Conservation (phyloP, 2,888 invertebrate genomes). For the Amblyjoppa proteus region DNA sequence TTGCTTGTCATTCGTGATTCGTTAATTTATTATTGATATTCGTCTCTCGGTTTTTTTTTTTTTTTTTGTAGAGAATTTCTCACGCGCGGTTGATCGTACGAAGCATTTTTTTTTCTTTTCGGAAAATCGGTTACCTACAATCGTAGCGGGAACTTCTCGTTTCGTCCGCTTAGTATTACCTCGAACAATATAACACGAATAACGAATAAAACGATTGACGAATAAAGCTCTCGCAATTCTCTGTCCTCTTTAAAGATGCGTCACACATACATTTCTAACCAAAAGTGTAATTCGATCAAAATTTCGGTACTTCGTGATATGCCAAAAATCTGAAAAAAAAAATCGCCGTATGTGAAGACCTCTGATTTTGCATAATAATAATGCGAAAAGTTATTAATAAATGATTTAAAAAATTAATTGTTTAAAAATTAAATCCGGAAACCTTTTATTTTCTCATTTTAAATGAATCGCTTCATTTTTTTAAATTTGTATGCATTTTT, state of each 20-base stretch:
- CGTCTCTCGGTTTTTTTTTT: background rate
- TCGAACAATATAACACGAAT: background rate
- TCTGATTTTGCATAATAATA: too few relatives aligned
- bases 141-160: background rate
- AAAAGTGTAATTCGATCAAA: too few relatives aligned
- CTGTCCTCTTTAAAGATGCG: constrained; percentile 13
- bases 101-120: background rate
- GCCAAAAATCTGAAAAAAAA: too few relatives aligned
- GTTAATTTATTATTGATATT: background rate
- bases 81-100: background rate
- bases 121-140: background rate
- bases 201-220: constrained; percentile 6
- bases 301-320: too few relatives aligned
- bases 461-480: too few relatives aligned
- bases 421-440: too few relatives aligned
- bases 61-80: background rate
- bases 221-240: constrained; percentile 2
- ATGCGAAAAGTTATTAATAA: too few relatives aligned
- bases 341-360: too few relatives aligned
- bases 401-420: too few relatives aligned
- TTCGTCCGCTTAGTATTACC: background rate
- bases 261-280: too few relatives aligned
- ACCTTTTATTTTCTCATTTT: too few relatives aligned
- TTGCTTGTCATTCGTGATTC: background rate
- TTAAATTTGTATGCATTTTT: too few relatives aligned